Base-by-base conservation (phyloP, 2,888 invertebrate species). In the Loripinus fragilis region DNA sequence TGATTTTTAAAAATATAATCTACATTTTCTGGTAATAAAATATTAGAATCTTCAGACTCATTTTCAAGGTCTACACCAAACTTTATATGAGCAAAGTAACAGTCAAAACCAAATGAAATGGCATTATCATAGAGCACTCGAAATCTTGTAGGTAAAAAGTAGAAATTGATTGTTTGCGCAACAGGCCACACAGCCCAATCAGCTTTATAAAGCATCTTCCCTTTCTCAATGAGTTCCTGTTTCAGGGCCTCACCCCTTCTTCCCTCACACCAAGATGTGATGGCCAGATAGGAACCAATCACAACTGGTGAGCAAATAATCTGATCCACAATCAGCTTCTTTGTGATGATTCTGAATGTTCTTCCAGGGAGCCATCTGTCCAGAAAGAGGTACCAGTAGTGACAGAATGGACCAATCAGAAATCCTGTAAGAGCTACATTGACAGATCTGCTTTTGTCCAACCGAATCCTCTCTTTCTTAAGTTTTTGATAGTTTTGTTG, bases 171-270 rank as follows among this genome's bases (percentile, higher is more conserved):
- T 55, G 97, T 94, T 93, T 98, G 98, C 0, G 97, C 98, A 8
- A 97, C 97, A 0, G 98, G 98, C 98, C 98, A 98, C 35, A 98
- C 95, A 8, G 97, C 92, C 97, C 97, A 98, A 93, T 98, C 98
- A 8, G 97, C 97, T 68, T 95, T 94, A 91, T 97, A 98, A 17
- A 98, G 94, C 85, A 94, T 95, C 95, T 95, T 95, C 28, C 96
- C 97, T 93, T 98, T 98, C 38, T 82, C 83, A 20, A 69, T 64
- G 10, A 86, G 66, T 66, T 89, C 88, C 50, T 74, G 68, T 72
- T 85, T 87, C 12, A 87, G 73, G 17, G 86, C 81, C 25, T 50
- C 41, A 15, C 74, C 67, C 25, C 78, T 71, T 64, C 85, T 81
- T 1, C 81, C 81, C 69, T 87, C 86, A 25, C 85, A 66, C n/a